Evolutionary conservation across 2,888 invertebrate species (phyloP).

Genomic region (Linhomoeus sp.): DNA sequence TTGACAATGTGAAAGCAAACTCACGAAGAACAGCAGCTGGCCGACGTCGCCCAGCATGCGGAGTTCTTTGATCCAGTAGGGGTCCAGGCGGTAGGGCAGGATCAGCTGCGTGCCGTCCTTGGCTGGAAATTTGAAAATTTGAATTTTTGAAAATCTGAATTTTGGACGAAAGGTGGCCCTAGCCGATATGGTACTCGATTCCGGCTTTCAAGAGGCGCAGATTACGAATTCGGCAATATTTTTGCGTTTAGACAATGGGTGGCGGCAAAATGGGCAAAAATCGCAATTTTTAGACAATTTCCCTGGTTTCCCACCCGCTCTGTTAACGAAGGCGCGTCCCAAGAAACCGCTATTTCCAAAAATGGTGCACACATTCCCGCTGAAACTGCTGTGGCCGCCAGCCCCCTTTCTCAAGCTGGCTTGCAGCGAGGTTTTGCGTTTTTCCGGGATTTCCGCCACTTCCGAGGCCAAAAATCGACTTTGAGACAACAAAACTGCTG

Average conservation of each 20-base stretch:
- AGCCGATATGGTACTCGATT: no score
- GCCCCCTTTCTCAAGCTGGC: constrained; percentile 20
- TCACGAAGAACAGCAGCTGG: constrained; percentile 55
- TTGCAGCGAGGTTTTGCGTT: no score
- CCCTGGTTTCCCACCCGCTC: constrained; percentile 48
- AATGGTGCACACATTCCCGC: constrained; percentile 90
- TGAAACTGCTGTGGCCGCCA: constrained; percentile 76
- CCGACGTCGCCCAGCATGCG: constrained; percentile 82
- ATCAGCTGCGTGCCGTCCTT: constrained; percentile 47
- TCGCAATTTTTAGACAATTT: background rate
- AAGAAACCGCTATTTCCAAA: constrained; percentile 80
- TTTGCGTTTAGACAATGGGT: background rate
- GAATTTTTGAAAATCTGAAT: no score
- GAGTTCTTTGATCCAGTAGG: constrained; percentile 51
- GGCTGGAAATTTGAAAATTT: no score
- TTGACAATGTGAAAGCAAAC: constrained; percentile 6
- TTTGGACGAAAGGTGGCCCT: no score
- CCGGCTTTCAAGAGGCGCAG: no score
- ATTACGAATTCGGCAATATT: no score
- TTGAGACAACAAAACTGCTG: no score
- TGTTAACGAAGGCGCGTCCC: constrained; percentile 66
- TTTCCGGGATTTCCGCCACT: no score
- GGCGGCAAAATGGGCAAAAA: background rate
- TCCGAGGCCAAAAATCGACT: no score
- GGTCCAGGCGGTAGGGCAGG: constrained; percentile 72